Base-by-base conservation (phyloP, 2,888 invertebrate genomes). In the Sphaerophoria taeniata region DNA sequence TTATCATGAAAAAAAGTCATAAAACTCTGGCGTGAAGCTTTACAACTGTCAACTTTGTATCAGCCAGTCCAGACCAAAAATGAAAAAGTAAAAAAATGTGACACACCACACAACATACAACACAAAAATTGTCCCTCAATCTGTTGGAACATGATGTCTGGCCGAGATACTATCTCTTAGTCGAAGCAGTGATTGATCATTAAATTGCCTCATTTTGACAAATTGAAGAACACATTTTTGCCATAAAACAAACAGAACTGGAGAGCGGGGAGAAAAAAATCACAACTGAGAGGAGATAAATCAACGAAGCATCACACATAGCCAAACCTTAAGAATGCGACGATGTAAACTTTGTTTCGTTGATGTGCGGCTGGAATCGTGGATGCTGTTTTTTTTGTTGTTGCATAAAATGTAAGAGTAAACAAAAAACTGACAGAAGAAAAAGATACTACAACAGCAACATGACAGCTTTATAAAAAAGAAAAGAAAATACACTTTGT, bases 151-250 rank as follows among this genome's bases (percentile, higher is more conserved):
- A 80, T 60, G 75, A 75, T 63, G 74, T 70, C 80, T 74, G 69
- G 75, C 56, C 14, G 70, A 53, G 51, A 53, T 60, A 45, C 24
- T 53, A 82, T 85, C 81, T 76, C 76, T 73, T 77, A 73, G 70
- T 75, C 87, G 73, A 77, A 80, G 67, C 76, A 85, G 77, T 86
- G 87, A 87, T 86, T 78, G 85, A 87, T 87, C 87, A 78, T 86
- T 81, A 82, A 86, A 81, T 82, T 81, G 78, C 78, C 81, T 67
- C 77, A 81, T 78, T 81, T 69, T 75, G 87, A 87, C 87, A 87
- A 87, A 87, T 86, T 86, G 85, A 60, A 77, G 81, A 85, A 85
- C 72, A 73, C 73, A 80, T 76, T 73, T 81, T 76, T 79, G 63
- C 56, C 74, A 58, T 79, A 74, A 84, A 74, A 74, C 83, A 74